A percentile compares a stretch with the other conserved stretches of the same genome.
Conservation (phyloP, 2,113 vertebrate genomes). For the Lepus europaeus region DNA sequence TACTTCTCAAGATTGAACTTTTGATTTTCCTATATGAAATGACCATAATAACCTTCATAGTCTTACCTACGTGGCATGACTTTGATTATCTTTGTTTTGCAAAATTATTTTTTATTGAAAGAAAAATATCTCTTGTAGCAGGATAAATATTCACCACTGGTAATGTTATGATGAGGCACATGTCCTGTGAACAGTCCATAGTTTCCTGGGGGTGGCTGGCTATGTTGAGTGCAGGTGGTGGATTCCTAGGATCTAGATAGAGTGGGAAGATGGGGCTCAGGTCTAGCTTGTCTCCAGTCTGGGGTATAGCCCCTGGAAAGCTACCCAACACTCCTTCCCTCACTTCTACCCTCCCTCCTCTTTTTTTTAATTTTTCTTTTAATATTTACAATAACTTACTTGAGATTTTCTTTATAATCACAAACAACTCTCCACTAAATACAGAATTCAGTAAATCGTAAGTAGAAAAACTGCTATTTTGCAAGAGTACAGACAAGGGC, state of each 20-base stretch:
- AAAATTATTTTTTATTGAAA: conserved; percentile 56
- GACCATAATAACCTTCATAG: neutral
- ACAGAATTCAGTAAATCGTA: too few species aligned
- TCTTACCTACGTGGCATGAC: neutral
- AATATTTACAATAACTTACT: too few species aligned
- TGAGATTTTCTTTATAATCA: too few species aligned
- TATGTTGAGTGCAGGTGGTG: neutral
- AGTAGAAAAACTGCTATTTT: too few species aligned
- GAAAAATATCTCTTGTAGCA: conserved; percentile 11
- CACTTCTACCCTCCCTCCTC: too few species aligned
- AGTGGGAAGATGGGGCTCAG: neutral
- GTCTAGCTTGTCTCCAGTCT: neutral
- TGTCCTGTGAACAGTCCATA: neutral
- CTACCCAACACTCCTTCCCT: too few species aligned
- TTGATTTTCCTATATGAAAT: conserved; percentile 24
- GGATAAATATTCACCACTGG: neutral
- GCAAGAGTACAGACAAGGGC: too few species aligned
- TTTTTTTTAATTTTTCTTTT: too few species aligned
- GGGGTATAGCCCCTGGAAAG: neutral
- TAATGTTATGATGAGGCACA: neutral
- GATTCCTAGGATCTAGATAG: neutral
- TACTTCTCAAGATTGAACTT: conserved; percentile 48
- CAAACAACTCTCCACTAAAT: too few species aligned
- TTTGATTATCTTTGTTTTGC: conserved; percentile 49
- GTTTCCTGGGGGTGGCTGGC: neutral